Percentiles rank a stretch among this genome's conserved stretches.
Evolutionary conservation across 2,888 invertebrate species (phyloP).

Genomic region (Meteorus colon): DNA sequence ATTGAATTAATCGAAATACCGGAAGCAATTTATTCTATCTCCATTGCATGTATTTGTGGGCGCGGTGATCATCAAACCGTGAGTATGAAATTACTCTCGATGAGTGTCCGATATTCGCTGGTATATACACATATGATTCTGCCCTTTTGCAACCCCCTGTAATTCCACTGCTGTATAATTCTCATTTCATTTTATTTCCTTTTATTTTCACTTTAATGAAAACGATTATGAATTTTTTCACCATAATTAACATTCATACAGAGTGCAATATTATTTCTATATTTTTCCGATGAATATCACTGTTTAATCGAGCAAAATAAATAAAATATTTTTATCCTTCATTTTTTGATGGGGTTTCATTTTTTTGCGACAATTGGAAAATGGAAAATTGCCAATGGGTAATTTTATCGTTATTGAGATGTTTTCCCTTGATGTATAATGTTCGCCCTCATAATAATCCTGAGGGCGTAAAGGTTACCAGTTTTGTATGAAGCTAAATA

Average conservation of each 20-base stretch:
- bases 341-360: not conserved
- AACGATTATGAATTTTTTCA: no score
- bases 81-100: conserved; percentile 30
- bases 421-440: conserved; percentile 14
- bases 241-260: no score
- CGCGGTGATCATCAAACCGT: conserved; percentile 36
- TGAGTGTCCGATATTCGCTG: conserved; percentile 27
- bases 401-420: conserved; percentile 33
- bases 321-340: not conserved
- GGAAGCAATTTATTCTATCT: conserved; percentile 62
- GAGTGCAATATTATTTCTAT: not conserved
- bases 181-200: not conserved
- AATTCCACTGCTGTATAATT: conserved; percentile 19
- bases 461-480: conserved; percentile 39
- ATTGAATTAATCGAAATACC: conserved; percentile 65
- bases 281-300: not conserved
- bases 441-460: conserved; percentile 39
- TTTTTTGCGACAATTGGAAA: not conserved
- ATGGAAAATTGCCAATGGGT: conserved; percentile 31
- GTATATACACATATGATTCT: not conserved
- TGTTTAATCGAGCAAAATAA: not conserved
- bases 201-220: not conserved
- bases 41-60: conserved; percentile 16
- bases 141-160: conserved; percentile 18
- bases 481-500: conserved; percentile 34